Base-by-base conservation (phyloP, 2,797 vertebrate species). In the Sparidentex hasta region DNA sequence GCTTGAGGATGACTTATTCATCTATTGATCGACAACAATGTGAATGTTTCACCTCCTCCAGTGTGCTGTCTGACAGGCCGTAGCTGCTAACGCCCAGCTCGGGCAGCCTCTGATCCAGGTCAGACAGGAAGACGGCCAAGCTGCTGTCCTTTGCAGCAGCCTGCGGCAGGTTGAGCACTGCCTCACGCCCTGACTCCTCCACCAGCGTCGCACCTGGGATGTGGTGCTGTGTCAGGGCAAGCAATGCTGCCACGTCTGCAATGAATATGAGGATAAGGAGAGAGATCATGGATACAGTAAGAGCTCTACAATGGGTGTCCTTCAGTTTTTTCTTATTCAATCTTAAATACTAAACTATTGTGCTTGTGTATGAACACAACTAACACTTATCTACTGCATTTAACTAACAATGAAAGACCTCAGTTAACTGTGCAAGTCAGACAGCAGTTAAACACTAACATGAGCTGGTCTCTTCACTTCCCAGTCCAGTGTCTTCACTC, bases 11-110 rank as follows among this genome's bases (percentile, higher is more conserved):
- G n/a, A 41, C 13, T 1, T 41, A 56, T 47, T 46, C 50, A 47
- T 33, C 18, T 11, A 69, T 76, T 3, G 2, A 41, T 71, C 11
- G 50, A 25, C 50, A 72, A 16, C 33, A n/a, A 47, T 23, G 17
- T 58, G 16, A 41, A 47, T 29, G 3, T 43, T 78, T 74, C 73
- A 97, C 97, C 96, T 99, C 97, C 80, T 98, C 97, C 41, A 98
- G 94, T 2, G 95, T 96, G 86, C 96, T 97, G 90, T 98, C 96
- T 0, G 97, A 97, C 73, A 98, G 94, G 29, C 97, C 96, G 0
- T 97, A 99, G 93, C 96, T 94, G n/a, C 93, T 88, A 71, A 98
- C 82, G 51, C 96, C 96, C 76, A 98, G 81, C 1, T 96, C 95
- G 0, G 41, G 65, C 82, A 96, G 93, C 41, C n/a, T 94, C 2